Base-by-base conservation (phyloP, 2,797 vertebrate species). In the Falco rusticolus region DNA sequence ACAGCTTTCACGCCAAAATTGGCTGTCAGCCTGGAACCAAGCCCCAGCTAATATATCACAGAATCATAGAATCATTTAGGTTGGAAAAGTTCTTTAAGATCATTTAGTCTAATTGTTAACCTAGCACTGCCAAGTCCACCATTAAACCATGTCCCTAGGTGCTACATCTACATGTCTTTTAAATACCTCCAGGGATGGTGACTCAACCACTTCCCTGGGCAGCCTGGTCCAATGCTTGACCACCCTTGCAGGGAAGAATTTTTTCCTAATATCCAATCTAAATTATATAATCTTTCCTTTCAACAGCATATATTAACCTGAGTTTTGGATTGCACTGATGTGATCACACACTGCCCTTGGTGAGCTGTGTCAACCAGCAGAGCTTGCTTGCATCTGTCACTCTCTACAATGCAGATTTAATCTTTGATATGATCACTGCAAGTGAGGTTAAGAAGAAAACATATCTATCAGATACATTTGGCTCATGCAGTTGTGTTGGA, bases 101-200 rank as follows among this genome's bases (percentile, higher is more conserved):
- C 45, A 41, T 51, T 3, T 15, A 57, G 18, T 47, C 37, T 17
- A 47, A 8, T 0, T 0, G 15, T 79, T 45, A 24, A 13, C 29
- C 51, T n/a, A 84, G 18, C 20, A 16, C 20, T 33, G 24, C 29
- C 13, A 88, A 47, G 6, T 56, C 43, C 48, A 63, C 6, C 18
- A 51, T 37, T 41, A 51, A 74, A 57, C 21, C 29, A 25, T 13
- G 21, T 59, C n/a, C 11, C n/a, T 33, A 53, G 47, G 13, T 5
- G 16, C 16, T 16, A 34, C 45, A 59, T 28, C 33, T 57, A 7
- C 13, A 11, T 0, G 0, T 21, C 56, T 47, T 80, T 51, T 10
- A 57, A 63, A 34, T 51, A 18, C 63, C 45, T 57, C 16, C 56
- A 80, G 56, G 25, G n/a, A 15, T 4, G 9, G 21, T 51, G 29